Evolutionary conservation across 2,113 vertebrate genomes (phyloP), one percentile per base, ranked within the genome.

Genomic region (Columbina picui): DNA sequence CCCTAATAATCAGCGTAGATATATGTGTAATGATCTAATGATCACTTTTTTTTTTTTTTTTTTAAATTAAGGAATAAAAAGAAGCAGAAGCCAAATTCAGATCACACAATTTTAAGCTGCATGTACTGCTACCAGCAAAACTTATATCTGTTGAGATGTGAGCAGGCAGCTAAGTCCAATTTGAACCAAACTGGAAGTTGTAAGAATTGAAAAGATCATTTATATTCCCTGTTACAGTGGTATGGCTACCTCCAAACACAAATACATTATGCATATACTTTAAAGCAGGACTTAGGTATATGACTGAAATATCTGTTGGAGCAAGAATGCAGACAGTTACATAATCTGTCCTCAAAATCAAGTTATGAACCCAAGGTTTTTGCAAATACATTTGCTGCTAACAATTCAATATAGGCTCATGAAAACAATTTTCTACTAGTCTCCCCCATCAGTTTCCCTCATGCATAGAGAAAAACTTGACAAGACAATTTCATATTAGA

Each of bases 161-260:
- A 89, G 67, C 75, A 91, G 70, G 39, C 89, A 93, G 41, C 63
- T 73, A 89, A 89, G 53, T 65, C 49, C 25, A 69, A 87, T 85
- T 84, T 94, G 69, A 91, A 74, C 76, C 50, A 94, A 94, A 84
- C 4, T 45, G 25, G 17, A 81, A 87, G 41, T 53, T 49, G 22
- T 61, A 89, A 91, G 83, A 94, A 84, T 38, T 84, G 78, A 85
- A 94, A 94, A 76, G 25, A 59, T 61, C 5, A 55, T 91, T 96
- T 93, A 57, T 93, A 94, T 89, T 92, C 57, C 49, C 41, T 82
- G n/a, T 91, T 77, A 69, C 32, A 29, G 38, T 34, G 22, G 22
- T 56, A 45, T 39, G 77, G 7, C 53, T 89, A 87, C 27, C 21
- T 84, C 43, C 64, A 82, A 84, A 78, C 60, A 64, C 43, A 96